These are phyloP conservation scores for Neodon shergylaensis DNA, from an alignment of 2,113 vertebrate genomes.

Conservation along the genomic window DNA sequence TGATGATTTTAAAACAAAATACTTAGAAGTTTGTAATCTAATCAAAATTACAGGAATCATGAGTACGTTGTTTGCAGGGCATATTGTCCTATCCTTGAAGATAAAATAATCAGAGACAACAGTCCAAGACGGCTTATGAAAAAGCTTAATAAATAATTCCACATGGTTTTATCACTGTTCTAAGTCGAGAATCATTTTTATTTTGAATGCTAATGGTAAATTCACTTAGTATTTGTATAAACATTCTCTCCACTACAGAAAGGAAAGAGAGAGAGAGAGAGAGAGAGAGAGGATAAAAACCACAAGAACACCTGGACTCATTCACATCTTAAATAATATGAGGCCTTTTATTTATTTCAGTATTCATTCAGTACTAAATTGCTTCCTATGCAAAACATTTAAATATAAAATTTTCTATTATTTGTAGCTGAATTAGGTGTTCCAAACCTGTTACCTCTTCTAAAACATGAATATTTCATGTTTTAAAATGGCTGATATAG, in stretches of 20 bases:
- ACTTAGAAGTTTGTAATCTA: neutral
- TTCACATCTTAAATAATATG: neutral
- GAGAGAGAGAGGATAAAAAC: neutral
- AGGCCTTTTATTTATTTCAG: neutral
- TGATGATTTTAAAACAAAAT: slow-evolving; percentile 14
- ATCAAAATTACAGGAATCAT: neutral
- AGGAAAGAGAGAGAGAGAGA: neutral
- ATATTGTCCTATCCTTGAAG: neutral
- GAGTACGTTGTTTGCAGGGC: neutral
- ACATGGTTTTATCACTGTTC: neutral
- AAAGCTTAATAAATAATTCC: neutral
- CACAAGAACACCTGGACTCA: neutral
- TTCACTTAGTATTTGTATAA: neutral
- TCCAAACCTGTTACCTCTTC: neutral
- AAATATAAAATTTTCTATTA: neutral
- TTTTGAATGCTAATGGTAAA: neutral
- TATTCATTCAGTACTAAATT: neutral
- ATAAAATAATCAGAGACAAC: neutral
- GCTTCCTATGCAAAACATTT: neutral
- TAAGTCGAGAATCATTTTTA: neutral
- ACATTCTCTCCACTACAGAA: neutral
- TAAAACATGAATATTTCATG: neutral
- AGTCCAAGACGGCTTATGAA: neutral
- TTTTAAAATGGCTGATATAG: neutral
- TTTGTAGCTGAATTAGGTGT: neutral